These are phyloP conservation scores for Molothrus ater DNA, from an alignment of 2,797 vertebrate species.

Conservation along the genomic window DNA sequence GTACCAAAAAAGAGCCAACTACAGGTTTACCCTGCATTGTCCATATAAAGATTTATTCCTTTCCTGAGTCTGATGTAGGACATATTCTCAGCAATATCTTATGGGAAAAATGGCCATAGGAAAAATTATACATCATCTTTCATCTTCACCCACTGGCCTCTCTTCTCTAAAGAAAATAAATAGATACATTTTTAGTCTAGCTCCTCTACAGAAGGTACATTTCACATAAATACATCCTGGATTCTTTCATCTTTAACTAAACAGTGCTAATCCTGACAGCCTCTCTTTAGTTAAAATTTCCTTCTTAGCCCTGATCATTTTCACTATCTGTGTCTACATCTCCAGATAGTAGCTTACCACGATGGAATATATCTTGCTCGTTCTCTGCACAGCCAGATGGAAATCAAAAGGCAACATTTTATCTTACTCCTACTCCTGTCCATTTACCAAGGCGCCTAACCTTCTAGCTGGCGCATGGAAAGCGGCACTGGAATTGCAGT, in stretches of 20 bases:
- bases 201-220: not conserved
- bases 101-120: not conserved
- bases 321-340: not conserved
- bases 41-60: not conserved
- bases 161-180: not conserved
- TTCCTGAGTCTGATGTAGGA: not conserved
- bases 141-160: not conserved
- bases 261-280: not conserved
- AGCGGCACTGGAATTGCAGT: not conserved
- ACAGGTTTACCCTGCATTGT: not conserved
- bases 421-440: conserved; percentile 23
- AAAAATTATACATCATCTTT: not conserved
- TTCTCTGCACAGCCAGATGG: conserved; percentile 32
- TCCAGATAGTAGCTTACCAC: not conserved
- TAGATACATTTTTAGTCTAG: not conserved
- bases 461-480: not conserved
- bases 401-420: conserved; percentile 33
- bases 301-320: not conserved
- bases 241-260: not conserved
- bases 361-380: not conserved
- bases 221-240: not conserved
- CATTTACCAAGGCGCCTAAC: not conserved
- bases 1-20: not conserved
- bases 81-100: not conserved
- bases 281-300: not conserved